These are phyloP conservation scores for Dryobota labecula DNA, from an alignment of 2,888 invertebrate species.

Conservation along the genomic window DNA sequence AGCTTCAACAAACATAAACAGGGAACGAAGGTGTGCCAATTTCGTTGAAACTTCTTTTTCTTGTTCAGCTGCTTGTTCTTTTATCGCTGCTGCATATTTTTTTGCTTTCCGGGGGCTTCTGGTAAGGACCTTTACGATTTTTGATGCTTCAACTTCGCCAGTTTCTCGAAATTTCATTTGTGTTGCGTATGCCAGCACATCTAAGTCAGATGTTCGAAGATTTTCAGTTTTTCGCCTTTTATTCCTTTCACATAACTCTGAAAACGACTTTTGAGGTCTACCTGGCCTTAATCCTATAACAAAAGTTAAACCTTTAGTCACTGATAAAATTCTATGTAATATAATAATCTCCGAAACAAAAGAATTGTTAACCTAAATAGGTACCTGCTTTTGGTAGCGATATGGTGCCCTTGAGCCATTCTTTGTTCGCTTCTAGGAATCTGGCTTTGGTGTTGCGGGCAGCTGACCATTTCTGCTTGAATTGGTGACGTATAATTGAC, in stretches of 20 bases:
- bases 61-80: constrained; percentile 36
- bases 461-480: constrained; percentile 49
- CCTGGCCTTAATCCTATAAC: constrained; percentile 33
- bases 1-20: constrained; percentile 17
- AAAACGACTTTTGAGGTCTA: constrained; percentile 45
- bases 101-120: constrained; percentile 36
- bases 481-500: constrained; percentile 34
- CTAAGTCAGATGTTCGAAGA: constrained; percentile 34
- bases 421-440: constrained; percentile 35
- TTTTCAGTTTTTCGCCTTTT: constrained; percentile 51
- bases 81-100: constrained; percentile 44
- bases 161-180: constrained; percentile 47
- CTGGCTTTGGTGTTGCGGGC: constrained; percentile 39
- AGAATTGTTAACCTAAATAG: constrained; percentile 25
- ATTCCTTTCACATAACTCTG: constrained; percentile 37
- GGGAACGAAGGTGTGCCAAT: constrained; percentile 30
- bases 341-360: constrained; percentile 17
- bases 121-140: constrained; percentile 46
- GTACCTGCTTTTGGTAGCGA: constrained; percentile 36
- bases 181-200: constrained; percentile 48
- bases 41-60: constrained; percentile 34
- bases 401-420: constrained; percentile 39
- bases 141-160: constrained; percentile 52
- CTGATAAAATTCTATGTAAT: constrained; percentile 23
- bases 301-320: constrained; percentile 26